Percentiles rank a stretch among this genome's conserved stretches.
These are phyloP conservation scores for Orthosia cruda DNA, from an alignment of 2,888 invertebrate species.

Conservation along the genomic window DNA sequence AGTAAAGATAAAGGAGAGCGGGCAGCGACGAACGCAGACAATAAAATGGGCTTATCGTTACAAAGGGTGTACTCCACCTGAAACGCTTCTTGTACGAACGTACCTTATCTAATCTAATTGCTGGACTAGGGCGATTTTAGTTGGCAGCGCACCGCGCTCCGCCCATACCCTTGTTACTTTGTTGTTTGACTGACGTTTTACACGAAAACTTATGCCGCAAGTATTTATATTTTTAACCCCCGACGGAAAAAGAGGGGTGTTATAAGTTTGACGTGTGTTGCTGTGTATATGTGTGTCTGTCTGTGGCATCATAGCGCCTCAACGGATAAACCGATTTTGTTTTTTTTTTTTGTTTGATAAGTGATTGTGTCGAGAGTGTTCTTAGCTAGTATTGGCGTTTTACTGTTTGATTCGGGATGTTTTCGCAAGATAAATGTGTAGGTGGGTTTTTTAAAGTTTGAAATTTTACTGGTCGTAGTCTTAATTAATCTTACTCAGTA, in stretches of 20 bases:
- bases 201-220: neutral
- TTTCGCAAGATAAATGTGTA: no score
- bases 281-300: no score
- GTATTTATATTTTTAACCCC: constrained; percentile 15
- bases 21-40: constrained; percentile 80
- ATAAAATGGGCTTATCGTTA: constrained; percentile 87
- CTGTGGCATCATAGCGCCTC: no score
- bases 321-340: no score
- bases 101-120: constrained; percentile 74
- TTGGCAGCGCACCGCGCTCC: constrained; percentile 27
- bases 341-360: no score
- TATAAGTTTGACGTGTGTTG: no score
- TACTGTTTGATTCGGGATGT: no score
- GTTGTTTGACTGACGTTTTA: constrained; percentile 24
- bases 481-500: constrained; percentile 19
- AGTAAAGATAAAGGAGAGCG: constrained; percentile 85
- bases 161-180: constrained; percentile 20
- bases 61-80: constrained; percentile 78
- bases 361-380: no score
- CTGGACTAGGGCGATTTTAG: constrained; percentile 45
- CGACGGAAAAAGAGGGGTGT: no score
- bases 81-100: constrained; percentile 71
- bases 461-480: no score
- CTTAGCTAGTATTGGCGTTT: no score
- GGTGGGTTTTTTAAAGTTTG: no score